A percentile compares a stretch with the other conserved stretches of the same genome.
Conservation (phyloP, 2,888 invertebrate species). For the Seira sanloemensis region DNA sequence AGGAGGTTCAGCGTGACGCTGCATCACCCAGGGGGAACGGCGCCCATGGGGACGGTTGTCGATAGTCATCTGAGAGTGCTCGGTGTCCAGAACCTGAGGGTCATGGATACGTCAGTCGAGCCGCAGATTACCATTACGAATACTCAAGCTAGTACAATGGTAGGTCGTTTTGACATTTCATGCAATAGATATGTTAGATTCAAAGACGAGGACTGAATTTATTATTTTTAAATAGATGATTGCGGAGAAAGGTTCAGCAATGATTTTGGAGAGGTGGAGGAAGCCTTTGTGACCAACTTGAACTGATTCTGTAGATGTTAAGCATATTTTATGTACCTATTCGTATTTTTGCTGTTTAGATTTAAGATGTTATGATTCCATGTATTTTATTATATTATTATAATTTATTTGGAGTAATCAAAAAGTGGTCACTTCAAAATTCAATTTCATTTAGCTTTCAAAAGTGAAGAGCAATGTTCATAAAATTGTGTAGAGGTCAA, state of each 20-base stretch:
- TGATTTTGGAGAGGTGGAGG: conserved; percentile 53
- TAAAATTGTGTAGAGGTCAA: neutral
- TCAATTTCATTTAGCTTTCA: neutral
- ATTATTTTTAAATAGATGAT: conserved; percentile 51
- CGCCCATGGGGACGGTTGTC: conserved; percentile 27
- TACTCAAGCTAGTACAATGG: conserved; percentile 38
- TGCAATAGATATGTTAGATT: no score
- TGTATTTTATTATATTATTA: no score
- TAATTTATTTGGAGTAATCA: no score
- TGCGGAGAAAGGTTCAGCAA: conserved; percentile 58
- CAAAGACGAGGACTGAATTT: neutral
- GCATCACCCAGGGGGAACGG: conserved; percentile 61
- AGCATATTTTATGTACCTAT: no score
- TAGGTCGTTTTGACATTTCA: no score
- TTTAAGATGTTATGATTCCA: no score
- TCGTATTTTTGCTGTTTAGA: neutral
- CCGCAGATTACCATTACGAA: conserved; percentile 50
- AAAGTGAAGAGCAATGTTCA: neutral
- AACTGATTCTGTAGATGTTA: neutral
- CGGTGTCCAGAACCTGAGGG: conserved; percentile 46
- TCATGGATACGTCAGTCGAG: conserved; percentile 32
- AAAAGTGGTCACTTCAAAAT: neutral
- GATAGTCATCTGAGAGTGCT: conserved; percentile 36
- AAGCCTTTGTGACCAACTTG: neutral
- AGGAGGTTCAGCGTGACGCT: conserved; percentile 46